These are phyloP conservation scores for Chrysaora quinquecirrha DNA, from an alignment of 30 jellyfish, hydroid and myxozoan genomes.

Conservation along the genomic window DNA sequence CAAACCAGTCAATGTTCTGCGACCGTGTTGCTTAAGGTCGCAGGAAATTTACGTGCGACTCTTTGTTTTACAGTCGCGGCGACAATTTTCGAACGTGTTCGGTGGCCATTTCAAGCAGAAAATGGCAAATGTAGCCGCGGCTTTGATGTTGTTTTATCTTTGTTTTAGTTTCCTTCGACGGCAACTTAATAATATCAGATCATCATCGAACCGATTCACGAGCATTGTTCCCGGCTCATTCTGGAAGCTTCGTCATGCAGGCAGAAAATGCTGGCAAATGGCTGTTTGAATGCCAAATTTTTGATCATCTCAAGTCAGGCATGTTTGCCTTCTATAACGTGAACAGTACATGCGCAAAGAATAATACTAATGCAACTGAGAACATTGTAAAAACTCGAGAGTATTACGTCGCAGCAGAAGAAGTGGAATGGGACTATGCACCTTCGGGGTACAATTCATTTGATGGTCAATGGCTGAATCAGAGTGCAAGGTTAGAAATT, in stretches of 20 bases:
- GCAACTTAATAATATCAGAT: constrained; percentile 52
- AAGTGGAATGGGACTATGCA: constrained; percentile 49
- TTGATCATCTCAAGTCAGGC: constrained; percentile 49
- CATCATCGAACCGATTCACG: constrained; percentile 63
- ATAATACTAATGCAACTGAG: background rate
- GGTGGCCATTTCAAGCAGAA: no score
- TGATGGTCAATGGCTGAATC: constrained; percentile 30
- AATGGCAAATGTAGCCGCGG: no score
- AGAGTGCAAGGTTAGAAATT: constrained; percentile 2
- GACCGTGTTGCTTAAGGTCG: no score
- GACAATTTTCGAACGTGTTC: no score
- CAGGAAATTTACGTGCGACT: no score
- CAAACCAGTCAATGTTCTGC: no score
- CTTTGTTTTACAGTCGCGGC: no score
- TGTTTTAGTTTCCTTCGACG: constrained; percentile 51
- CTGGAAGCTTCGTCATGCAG: constrained; percentile 47
- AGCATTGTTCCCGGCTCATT: constrained; percentile 66
- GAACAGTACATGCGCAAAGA: constrained; percentile 41
- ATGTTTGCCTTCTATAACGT: constrained; percentile 52
- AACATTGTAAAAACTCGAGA: constrained; percentile 13
- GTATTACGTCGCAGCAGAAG: constrained; percentile 55
- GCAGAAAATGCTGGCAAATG: constrained; percentile 60
- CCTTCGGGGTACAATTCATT: constrained; percentile 11
- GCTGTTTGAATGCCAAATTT: constrained; percentile 40
- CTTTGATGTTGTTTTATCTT: no score